Base-by-base conservation (phyloP, 2,888 invertebrate species). In the Timema podura region DNA sequence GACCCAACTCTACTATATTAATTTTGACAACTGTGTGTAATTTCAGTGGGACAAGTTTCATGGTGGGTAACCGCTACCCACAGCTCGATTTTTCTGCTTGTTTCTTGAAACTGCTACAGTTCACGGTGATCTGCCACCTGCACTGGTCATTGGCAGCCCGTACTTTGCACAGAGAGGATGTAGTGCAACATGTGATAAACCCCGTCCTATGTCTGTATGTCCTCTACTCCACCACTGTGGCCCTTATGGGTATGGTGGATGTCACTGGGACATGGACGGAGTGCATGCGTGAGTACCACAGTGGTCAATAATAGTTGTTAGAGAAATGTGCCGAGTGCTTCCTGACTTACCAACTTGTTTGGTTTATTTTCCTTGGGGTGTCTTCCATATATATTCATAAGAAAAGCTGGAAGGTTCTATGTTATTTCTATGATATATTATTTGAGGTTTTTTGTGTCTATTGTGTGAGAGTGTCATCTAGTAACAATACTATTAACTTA, bases 91-190 rank as follows among this genome's bases (percentile, higher is more conserved):
- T 84, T 76, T 78, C 80, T 2, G 80, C 82, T 5, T 82, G 81
- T 73, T 83, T 82, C 75, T 78, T 83, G 13, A 84, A 84, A 74
- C 78, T 84, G 57, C 75, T 83, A 46, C 83, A 84, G 75, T 83
- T 84, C 70, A 78, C 83, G 68, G 77, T 83, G 45, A 81, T 84
- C 75, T 83, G 83, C 74, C 84, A 84, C 76, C 81, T 83, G 72
- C 82, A 84, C 76, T 84, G 84, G 83, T 82, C 82, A n/a, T 75
- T 82, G 70, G 83, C 83, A 11, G 82, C 83, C 5, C 76, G 83
- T 70, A 82, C 82, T 65, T 78, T 83, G 30, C 80, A 82, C 71
- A 79, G 82, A 71, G 83, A 84, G 71, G 79, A 78, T 70, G 76
- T 80, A 47, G 76, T 79, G 30, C 79, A 80, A 71, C 78, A 79